These are phyloP conservation scores for Dromiciops gliroides DNA, from an alignment of 2,113 vertebrate species.

Conservation along the genomic window DNA sequence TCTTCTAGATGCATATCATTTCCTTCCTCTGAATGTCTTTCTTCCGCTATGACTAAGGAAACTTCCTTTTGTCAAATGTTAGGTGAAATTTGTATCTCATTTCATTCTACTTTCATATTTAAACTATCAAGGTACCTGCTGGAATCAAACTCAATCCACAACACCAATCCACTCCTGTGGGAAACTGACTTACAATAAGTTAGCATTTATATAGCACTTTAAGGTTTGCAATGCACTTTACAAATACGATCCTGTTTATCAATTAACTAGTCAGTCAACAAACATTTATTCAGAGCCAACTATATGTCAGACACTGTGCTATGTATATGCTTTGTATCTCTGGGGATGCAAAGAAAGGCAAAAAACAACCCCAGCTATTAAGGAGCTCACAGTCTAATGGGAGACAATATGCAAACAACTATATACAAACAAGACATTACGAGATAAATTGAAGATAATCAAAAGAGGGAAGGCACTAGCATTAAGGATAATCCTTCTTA, in stretches of 20 bases:
- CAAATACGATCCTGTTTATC: background rate
- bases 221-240: too few relatives aligned
- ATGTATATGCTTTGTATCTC: background rate
- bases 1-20: background rate
- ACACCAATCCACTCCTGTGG: background rate
- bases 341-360: background rate
- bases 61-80: background rate
- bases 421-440: background rate
- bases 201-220: background rate
- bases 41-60: background rate
- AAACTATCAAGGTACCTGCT: background rate
- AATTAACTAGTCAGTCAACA: background rate
- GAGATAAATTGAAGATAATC: background rate
- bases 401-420: background rate
- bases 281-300: background rate
- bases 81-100: background rate
- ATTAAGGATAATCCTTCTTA: background rate
- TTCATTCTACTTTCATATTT: background rate
- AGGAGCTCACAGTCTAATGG: background rate
- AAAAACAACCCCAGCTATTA: background rate
- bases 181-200: background rate
- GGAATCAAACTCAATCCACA: background rate
- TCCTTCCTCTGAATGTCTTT: background rate
- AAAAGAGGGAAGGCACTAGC: background rate
- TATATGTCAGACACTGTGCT: background rate